Evolutionary conservation across 2,113 vertebrate genomes (phyloP).

Genomic region (Zapornia atra): DNA sequence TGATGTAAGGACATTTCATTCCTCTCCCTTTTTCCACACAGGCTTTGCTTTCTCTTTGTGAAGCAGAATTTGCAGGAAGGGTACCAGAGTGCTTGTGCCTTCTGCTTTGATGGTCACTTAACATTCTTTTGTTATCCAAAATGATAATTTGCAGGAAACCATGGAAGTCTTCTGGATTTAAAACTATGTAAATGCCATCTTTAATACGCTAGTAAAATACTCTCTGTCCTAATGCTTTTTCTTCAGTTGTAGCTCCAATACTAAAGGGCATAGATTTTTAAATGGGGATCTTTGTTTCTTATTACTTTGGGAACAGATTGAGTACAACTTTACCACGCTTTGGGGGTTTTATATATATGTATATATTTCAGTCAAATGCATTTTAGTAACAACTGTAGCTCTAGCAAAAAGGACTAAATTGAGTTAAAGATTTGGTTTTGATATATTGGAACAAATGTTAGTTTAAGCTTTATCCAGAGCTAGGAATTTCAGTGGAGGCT

Average conservation of each 20-base stretch:
- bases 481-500: not conserved
- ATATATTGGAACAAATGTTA: not conserved
- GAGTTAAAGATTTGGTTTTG: not conserved
- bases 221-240: not conserved
- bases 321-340: not conserved
- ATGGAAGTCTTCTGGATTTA: not conserved
- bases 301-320: not conserved
- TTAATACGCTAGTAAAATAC: not conserved
- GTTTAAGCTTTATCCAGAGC: not conserved
- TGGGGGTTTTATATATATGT: not conserved
- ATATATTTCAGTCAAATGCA: not conserved
- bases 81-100: not conserved
- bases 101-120: not conserved
- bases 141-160: conserved; percentile 16
- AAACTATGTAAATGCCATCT: not conserved
- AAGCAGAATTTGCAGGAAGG: conserved; percentile 6
- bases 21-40: not conserved
- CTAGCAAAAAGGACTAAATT: not conserved
- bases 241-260: not conserved
- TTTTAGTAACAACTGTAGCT: not conserved
- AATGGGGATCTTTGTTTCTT: not conserved
- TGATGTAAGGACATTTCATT: not conserved
- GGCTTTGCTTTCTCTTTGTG: conserved; percentile 36
- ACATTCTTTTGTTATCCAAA: conserved; percentile 5
- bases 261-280: not conserved